These are phyloP conservation scores for Syrista parreyssii DNA, from an alignment of 2,888 invertebrate species.

Conservation along the genomic window DNA sequence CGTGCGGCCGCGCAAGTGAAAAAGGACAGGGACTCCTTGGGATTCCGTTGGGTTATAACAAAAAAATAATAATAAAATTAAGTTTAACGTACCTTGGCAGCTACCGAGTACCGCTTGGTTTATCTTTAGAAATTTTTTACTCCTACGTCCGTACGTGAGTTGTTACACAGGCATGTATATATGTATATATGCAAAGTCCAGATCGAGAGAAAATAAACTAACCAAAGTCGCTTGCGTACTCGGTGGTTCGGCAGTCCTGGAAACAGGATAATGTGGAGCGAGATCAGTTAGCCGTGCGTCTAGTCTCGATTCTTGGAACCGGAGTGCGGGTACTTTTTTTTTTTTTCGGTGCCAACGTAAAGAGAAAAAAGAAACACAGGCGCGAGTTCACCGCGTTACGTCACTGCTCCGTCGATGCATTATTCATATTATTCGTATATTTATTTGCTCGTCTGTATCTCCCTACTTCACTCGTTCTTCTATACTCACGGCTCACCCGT, in stretches of 20 bases:
- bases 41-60: not conserved
- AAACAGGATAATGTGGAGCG: not conserved
- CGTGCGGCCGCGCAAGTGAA: slow-evolving; percentile 13
- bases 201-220: not conserved
- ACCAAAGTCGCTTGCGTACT: not conserved
- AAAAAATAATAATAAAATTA: not conserved
- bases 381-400: slow-evolving; percentile 1
- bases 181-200: not conserved
- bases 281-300: not conserved
- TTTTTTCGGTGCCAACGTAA: not conserved
- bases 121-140: not conserved
- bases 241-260: not conserved
- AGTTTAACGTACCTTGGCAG: not conserved
- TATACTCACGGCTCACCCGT: not conserved
- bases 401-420: not conserved
- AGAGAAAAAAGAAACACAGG: not conserved
- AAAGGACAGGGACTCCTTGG: slow-evolving; percentile 17
- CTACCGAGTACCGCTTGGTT: not conserved
- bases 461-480: not conserved
- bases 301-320: not conserved
- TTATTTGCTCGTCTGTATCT: not conserved
- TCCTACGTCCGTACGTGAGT: not conserved
- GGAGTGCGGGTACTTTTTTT: not conserved
- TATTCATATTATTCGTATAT: not conserved
- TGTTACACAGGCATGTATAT: not conserved